A percentile compares a stretch with the other conserved stretches of the same genome.
phyloP scores from a whole-genome alignment of 2,113 vertebrate genomes.

The Chiloscyllium plagiosum region DNA sequence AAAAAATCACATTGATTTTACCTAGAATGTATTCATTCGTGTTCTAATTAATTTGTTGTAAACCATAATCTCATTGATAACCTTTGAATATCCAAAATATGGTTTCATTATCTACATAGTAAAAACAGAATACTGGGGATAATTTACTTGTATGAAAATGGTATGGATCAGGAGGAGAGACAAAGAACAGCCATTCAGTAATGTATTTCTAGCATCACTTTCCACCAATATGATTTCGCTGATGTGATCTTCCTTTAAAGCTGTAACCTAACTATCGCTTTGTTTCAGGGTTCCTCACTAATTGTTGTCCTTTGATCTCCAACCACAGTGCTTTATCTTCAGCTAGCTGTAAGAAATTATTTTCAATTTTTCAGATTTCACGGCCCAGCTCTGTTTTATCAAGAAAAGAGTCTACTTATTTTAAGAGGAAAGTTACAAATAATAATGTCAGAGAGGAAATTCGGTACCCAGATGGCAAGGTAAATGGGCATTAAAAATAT shows the following conservation, averaged over 20 bases:
- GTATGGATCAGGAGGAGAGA: not conserved
- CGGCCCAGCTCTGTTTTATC: slow-evolving; percentile 43
- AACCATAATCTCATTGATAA: not conserved
- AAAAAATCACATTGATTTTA: not conserved
- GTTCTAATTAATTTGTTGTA: not conserved
- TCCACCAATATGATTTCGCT: not conserved
- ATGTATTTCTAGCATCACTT: not conserved
- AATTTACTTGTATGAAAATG: not conserved
- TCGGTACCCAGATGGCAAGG: slow-evolving; percentile 54
- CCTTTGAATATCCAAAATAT: not conserved
- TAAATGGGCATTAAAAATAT: slow-evolving; percentile 39
- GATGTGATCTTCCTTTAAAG: not conserved
- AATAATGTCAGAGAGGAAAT: slow-evolving; percentile 51
- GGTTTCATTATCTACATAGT: not conserved
- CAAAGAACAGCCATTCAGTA: not conserved
- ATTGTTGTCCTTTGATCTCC: not conserved
- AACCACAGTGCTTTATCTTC: not conserved
- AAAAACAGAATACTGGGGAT: not conserved
- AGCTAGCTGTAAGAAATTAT: not conserved
- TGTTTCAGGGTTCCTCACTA: not conserved
- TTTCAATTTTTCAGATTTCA: slow-evolving; percentile 37
- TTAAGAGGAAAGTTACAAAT: slow-evolving; percentile 40
- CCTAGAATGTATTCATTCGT: not conserved
- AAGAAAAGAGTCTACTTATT: slow-evolving; percentile 34
- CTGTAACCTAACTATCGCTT: not conserved